Base-by-base conservation (phyloP, 1,140 invertebrate species). In the Mactra quadrangularis region DNA sequence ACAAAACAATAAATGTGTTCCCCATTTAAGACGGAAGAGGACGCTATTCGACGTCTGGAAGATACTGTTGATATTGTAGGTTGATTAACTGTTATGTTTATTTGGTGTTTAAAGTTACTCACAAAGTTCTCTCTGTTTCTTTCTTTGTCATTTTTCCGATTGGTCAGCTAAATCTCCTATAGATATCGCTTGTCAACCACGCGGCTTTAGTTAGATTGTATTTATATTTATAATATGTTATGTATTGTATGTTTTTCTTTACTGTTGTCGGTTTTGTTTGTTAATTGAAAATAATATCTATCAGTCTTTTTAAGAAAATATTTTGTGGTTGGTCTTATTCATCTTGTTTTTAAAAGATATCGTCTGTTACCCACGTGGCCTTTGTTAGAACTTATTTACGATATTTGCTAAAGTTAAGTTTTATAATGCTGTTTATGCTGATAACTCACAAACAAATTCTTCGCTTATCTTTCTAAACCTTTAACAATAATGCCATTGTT, bases 51-150 rank as follows among this genome's bases (percentile, higher is more conserved):
- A 11, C 47, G 53, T n/a, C 59, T 77, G 3, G 74, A 77, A 64
- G 74, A 77, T 52, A 45, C 31, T 33, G 74, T 77, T 31, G 74
- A 77, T 50, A 77, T 59, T 47, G 74, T 77, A 77, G 7, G 74
- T 75, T 27, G 15, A 52, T 13, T 29, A 59, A 59, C 1, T 29
- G 15, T 59, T 27, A n/a, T 59, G 6, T 59, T 1, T 59, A 15
- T 22, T 31, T 25, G 25, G 15, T 59, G 31, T 59, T 1, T 9
- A 1, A 1, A 22, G 13, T 1, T 13, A 59, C 31, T 71, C 13
- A 29, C 38, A 3, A 3, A 27, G 15, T 19, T n/a, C 25, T 35
- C 33, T 17, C 17, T 41, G 33, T 66, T 31, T 9, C 19, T 66
- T 31, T 31, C 25, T 33, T 35, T 4, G 19, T 35, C 35, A 33